A percentile compares a stretch with the other conserved stretches of the same genome.
Evolutionary conservation across 2,113 vertebrate genomes (phyloP).

Genomic region (Diglossa brunneiventris): DNA sequence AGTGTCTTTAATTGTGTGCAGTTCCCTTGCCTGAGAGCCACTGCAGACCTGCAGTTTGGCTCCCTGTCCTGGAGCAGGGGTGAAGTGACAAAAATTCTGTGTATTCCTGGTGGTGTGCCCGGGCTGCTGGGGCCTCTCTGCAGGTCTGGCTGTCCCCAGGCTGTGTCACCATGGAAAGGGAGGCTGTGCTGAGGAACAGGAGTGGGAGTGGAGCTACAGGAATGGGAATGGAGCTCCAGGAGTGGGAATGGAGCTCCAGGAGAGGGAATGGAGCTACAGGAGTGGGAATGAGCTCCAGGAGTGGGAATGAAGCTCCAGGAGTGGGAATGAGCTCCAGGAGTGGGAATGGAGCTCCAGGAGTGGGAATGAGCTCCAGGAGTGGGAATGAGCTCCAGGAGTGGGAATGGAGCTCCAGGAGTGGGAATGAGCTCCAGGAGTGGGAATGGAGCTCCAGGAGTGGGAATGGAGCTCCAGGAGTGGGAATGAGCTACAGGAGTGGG

Average conservation of each 20-base stretch:
- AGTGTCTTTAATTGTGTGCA: not conserved
- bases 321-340: no score
- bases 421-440: not conserved
- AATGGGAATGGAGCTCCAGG: not conserved
- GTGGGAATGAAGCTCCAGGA: not conserved
- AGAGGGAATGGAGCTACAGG: not conserved
- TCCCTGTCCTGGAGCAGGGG: not conserved
- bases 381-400: no score
- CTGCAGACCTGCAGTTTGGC: not conserved
- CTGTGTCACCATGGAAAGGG: fast-evolving
- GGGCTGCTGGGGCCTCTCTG: not conserved
- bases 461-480: not conserved
- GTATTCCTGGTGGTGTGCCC: fast-evolving
- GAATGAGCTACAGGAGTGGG: not conserved
- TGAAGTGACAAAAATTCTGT: not conserved
- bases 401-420: not conserved
- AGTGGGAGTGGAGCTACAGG: not conserved
- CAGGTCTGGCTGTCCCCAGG: not conserved
- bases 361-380: no score
- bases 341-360: no score
- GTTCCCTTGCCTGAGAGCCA: not conserved
- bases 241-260: not conserved
- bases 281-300: not conserved
- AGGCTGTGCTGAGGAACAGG: not conserved
- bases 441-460: not conserved